Evolutionary conservation across 2,888 invertebrate species (phyloP).

Genomic region (Spisula solida): DNA sequence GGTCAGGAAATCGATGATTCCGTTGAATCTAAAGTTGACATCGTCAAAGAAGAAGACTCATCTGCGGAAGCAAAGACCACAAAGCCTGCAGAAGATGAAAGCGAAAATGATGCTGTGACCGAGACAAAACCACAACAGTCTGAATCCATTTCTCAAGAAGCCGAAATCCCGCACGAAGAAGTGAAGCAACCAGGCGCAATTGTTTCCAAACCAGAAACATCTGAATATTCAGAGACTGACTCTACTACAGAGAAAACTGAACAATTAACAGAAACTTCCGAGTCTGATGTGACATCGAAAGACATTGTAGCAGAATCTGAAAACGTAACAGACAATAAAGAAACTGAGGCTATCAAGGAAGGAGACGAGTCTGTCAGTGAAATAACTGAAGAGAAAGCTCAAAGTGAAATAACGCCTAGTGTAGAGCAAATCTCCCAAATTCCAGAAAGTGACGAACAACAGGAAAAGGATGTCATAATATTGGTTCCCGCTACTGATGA

Average conservation of each 20-base stretch:
- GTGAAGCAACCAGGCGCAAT: neutral
- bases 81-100: neutral
- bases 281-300: neutral
- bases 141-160: neutral
- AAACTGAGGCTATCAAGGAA: constrained; percentile 6
- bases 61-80: neutral
- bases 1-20: neutral
- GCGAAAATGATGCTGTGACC: too few species aligned
- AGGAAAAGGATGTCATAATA: neutral
- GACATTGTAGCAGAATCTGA: neutral
- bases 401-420: neutral
- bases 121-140: neutral
- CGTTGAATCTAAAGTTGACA: neutral
- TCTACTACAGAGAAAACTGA: neutral
- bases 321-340: neutral
- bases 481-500: neutral
- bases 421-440: neutral
- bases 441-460: neutral
- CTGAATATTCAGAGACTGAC: neutral
- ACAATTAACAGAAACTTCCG: neutral
- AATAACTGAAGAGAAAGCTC: neutral
- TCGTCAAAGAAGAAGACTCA: neutral
- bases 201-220: neutral
- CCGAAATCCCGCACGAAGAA: neutral
- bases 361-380: neutral